These are phyloP conservation scores for Orgyia antiqua DNA, from an alignment of 2,888 invertebrate genomes.

Conservation along the genomic window DNA sequence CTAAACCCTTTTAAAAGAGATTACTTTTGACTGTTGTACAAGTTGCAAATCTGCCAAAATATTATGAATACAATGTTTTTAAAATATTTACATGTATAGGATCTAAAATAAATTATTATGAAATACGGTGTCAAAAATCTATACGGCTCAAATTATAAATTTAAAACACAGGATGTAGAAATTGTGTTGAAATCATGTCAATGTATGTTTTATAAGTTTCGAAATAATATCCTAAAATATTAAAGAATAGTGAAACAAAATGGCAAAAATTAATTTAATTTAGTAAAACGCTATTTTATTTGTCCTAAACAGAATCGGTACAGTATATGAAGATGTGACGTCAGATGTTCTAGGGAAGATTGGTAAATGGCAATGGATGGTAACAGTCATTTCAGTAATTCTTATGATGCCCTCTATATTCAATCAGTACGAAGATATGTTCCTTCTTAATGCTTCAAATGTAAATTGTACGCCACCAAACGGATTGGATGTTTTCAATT, in stretches of 20 bases:
- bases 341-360: conserved; percentile 60
- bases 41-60: too few species aligned
- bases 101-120: too few species aligned
- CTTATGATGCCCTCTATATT: conserved; percentile 47
- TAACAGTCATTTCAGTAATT: conserved; percentile 47
- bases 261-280: too few species aligned
- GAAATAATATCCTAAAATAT: neutral
- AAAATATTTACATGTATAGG: too few species aligned
- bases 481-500: conserved; percentile 33
- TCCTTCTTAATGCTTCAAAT: conserved; percentile 42
- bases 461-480: conserved; percentile 39
- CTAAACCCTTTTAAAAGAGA: too few species aligned
- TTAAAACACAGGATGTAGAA: too few species aligned
- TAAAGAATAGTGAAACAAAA: neutral
- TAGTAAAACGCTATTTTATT: neutral
- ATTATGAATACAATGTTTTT: too few species aligned
- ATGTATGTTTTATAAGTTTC: conserved; percentile 33
- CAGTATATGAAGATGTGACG: conserved; percentile 65
- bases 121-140: too few species aligned
- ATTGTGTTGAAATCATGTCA: conserved; percentile 25
- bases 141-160: conserved; percentile 17
- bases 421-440: conserved; percentile 55
- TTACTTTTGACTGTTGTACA: too few species aligned
- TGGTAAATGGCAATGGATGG: conserved; percentile 64
- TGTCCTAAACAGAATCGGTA: conserved; percentile 48